Base-by-base conservation (phyloP, 2,888 invertebrate species). In the Zhengitettix transpicula region DNA sequence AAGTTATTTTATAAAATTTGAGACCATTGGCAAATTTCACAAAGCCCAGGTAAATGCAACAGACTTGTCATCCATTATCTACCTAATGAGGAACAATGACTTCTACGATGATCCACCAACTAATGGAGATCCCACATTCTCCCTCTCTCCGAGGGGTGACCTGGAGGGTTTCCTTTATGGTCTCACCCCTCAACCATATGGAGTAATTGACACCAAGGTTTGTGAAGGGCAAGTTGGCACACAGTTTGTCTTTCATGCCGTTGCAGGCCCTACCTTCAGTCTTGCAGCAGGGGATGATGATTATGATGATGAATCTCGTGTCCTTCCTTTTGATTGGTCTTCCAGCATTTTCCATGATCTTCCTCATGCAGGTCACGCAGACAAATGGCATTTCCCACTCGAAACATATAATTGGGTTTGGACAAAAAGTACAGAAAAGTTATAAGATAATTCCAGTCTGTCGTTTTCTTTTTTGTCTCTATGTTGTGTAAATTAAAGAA, bases 261-360 rank as follows among this genome's bases (percentile, higher is more conserved):
- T 74, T 16, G 52, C 68, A 11, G 69, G 69, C 1, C 69, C 69
- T 9, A 63, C 81, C 1, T 76, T 74, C 67, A 61, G 59, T 42
- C 55, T 53, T 16, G 55, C 60, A 14, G 14, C 42, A 10, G 52
- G 44, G 12, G 28, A n/a, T 55, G 17, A 12, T 44, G 41, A 51
- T 28, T 17, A 53, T 15, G 44, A 41, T 17, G n/a, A 42, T 2
- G 15, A 42, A 14, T 40, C n/a, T 42, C 71, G 73, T n/a, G 68
- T 75, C 55, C 78, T 79, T 58, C 81, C 87, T 0, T 92, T 90
- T 72, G 80, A 81, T 67, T 91, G 91, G 91, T 82, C 84, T 58
- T 79, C 78, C 57, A 81, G 83, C 63, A 78, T 77, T 63, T 86
- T 84, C 67, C 76, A 75, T 5, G 74, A 79, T 61, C 69, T 72